Evolutionary conservation across 2,888 invertebrate species (phyloP), one percentile per base, ranked within the genome.

Genomic region (Halictus ligatus): DNA sequence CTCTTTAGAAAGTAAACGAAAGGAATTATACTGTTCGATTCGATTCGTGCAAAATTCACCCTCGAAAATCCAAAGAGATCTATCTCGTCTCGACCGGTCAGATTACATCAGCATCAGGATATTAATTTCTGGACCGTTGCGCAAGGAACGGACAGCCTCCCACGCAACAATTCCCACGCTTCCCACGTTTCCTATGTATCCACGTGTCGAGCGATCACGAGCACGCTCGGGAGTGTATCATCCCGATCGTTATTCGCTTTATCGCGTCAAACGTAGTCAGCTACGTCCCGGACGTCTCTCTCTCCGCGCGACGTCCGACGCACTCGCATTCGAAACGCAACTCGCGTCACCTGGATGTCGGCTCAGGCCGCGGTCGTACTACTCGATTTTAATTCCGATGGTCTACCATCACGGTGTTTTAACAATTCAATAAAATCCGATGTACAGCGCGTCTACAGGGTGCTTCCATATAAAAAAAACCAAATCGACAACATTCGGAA

Each of bases 231-330:
- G 40, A n/a, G 43, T 43, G 71, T 43, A 72, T 72, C 71, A 40
- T 21, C 35, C 71, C 71, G 71, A 43, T 72, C 35, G 60, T 60
- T 60, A 25, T 60, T 25, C 60, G 60, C 60, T 60, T 60, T 60
- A 25, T 60, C 60, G 60, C 60, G 60, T 60, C 6, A 60, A 60
- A 60, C 60, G 60, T 60, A 25, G 60, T 6, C 25, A 60, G 60
- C 60, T 6, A 25, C 25, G 5, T 18, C 50, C 13, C 25, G 13
- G 6, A 25, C 60, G 13, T 25, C 12, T 60, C n/a, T 13, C 35
- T 3, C 60, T 21, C 18, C 5, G 60, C 60, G 13, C 6, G 25
- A 60, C 13, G 60, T 25, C 60, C 60, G n/a, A 60, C 60, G 60
- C 60, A 60, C 25, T 13, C 58, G 58, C 58, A 54, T 21, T 54